Evolutionary conservation across 2,797 vertebrate species (phyloP), one percentile per base, ranked within the genome.

Genomic region (Yasuhikotakia modesta): DNA sequence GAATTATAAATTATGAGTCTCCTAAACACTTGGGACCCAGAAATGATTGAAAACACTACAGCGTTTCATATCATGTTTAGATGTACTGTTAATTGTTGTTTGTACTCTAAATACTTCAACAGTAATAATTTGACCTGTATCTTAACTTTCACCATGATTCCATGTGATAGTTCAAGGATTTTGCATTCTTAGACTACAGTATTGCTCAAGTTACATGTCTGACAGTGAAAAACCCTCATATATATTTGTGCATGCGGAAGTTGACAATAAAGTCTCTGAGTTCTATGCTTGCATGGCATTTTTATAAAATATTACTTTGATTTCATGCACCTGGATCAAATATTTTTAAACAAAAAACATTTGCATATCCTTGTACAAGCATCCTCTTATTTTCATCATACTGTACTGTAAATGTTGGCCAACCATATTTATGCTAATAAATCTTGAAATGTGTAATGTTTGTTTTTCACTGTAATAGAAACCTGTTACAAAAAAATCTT

Each of bases 171-270:
- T 65, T 17, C 8, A 53, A 53, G 14, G 55, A 66, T 65, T 39
- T 61, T 24, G 30, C 46, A 39, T 39, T 74, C 7, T 39, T 73
- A 22, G 45, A 64, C 43, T 43, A 65, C 19, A 53, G 19, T 63
- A 64, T 13, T 21, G 48, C 14, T 55, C 30, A 43, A 52, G 19
- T 73, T 52, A 17, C 27, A 35, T 27, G 30, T 5, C 53, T 65
- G 16, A 65, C 30, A 35, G 13, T 30, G 30, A 48, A 52, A 5
- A 21, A 21, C 10, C 8, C 55, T 27, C 12, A 24, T 22, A 27
- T 27, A 60, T 55, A 48, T 65, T 55, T 74, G 72, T 75, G 50
- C 63, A 55, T 66, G 73, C 16, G 45, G 21, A 66, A 53, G 61
- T n/a, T n/a, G n/a, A n/a, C n/a, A 27, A 4, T 27, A 27, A 27